Evolutionary conservation across 2,888 invertebrate species (phyloP).

Genomic region (Chironomus tentans): DNA sequence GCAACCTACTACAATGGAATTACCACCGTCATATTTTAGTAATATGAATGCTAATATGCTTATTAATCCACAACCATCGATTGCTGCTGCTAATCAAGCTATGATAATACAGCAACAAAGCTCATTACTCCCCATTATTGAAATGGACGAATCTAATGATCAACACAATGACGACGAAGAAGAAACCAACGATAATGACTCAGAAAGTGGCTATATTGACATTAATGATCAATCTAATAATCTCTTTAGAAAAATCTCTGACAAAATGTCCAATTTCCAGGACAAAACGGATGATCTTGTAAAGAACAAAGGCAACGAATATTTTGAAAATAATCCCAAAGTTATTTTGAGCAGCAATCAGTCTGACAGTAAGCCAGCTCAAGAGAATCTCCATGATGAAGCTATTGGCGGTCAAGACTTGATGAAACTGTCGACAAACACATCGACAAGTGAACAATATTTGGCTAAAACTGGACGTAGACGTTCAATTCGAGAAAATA

Average conservation of each 20-base stretch:
- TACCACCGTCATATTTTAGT: constrained; percentile 13
- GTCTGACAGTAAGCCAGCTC: constrained; percentile 28
- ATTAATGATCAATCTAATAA: constrained; percentile 52
- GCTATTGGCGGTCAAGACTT: constrained; percentile 27
- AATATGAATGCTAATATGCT: constrained; percentile 6
- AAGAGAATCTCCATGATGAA: neutral
- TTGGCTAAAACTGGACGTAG: constrained; percentile 32
- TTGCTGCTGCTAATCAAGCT: constrained; percentile 38
- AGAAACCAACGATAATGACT: constrained; percentile 42
- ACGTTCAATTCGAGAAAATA: constrained; percentile 29
- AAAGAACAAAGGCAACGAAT: constrained; percentile 51
- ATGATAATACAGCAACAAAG: constrained; percentile 39
- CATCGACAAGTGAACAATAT: constrained; percentile 28
- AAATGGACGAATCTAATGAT: constrained; percentile 51
- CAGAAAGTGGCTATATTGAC: constrained; percentile 40
- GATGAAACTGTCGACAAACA: constrained; percentile 30
- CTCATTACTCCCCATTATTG: constrained; percentile 48
- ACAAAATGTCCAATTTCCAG: constrained; percentile 61
- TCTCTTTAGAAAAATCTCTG: constrained; percentile 61
- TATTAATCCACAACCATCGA: neutral
- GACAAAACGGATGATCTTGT: constrained; percentile 60
- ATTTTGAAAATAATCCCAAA: constrained; percentile 44
- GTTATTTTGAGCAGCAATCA: constrained; percentile 40
- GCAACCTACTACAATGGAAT: constrained; percentile 19
- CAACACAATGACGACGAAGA: constrained; percentile 43